phyloP scores from a whole-genome alignment of 64 coral and sea anemone genomes.

The Actinia tenebrosa region DNA sequence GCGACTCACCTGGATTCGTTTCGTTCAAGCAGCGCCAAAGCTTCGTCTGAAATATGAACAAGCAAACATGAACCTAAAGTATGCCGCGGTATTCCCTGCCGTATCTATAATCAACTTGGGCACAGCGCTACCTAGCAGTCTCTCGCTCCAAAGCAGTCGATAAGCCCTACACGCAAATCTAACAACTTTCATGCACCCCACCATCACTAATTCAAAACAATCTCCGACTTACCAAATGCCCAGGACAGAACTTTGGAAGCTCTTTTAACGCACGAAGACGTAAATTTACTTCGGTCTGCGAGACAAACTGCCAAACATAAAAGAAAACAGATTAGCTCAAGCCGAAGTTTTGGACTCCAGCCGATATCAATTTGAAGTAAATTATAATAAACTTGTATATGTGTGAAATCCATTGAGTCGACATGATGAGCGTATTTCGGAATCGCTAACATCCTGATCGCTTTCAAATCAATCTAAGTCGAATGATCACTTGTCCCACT shows the following conservation, averaged over 20 bases:
- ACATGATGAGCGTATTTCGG: slow-evolving; percentile 45
- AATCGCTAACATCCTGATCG: slow-evolving; percentile 22
- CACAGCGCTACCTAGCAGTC: not conserved
- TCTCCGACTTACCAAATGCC: slow-evolving; percentile 75
- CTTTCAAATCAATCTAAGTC: slow-evolving; percentile 36
- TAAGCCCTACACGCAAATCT: not conserved
- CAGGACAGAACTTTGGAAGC: slow-evolving; percentile 82
- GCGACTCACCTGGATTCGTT: slow-evolving; percentile 74
- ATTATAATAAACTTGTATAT: slow-evolving; percentile 66
- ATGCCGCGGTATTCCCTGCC: slow-evolving; percentile 15
- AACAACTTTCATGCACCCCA: slow-evolving; percentile 13
- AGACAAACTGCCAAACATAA: slow-evolving; percentile 62
- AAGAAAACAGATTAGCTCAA: slow-evolving; percentile 53
- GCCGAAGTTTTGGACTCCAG: slow-evolving; percentile 34
- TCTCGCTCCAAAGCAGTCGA: slow-evolving; percentile 26
- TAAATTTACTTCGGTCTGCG: slow-evolving; percentile 68
- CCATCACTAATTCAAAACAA: slow-evolving; percentile 15
- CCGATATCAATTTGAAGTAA: slow-evolving; percentile 59
- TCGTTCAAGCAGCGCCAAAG: slow-evolving; percentile 88
- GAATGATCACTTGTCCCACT: slow-evolving; percentile 18
- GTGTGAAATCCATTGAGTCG: slow-evolving; percentile 45
- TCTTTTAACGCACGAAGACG: slow-evolving; percentile 67
- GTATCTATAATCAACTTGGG: not conserved
- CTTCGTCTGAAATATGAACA: slow-evolving; percentile 60
- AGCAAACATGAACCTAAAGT: slow-evolving; percentile 39